Evolutionary conservation across 2,113 vertebrate genomes (phyloP), one percentile per base, ranked within the genome.

Genomic region (Leucosticte australis): DNA sequence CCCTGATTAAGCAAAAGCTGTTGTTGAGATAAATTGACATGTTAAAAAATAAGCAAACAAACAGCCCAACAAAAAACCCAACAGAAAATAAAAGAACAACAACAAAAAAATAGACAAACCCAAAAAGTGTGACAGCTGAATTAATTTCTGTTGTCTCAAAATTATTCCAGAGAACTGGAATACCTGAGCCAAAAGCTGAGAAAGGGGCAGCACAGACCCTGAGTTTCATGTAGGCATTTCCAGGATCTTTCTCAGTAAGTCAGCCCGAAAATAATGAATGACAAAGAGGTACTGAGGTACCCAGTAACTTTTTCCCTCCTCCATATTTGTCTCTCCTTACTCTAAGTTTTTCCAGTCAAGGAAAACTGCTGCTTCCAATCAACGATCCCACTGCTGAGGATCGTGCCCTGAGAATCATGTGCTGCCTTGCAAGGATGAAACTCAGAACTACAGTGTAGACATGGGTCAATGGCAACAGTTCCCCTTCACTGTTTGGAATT

Each of bases 381-480:
- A 42, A 42, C 15, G 14, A 42, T 42, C 41, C 33, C 39, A 24
- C 28, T 14, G 6, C 44, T 64, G n/a, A 53, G 9, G 33, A 64
- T 27, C 31, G 23, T 7, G 1, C 22, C 33, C 16, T 10, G 7
- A 55, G 20, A 90, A 35, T 12, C 37, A 35, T 1, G 5, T 20
- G 27, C 15, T 49, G 7, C 31, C 33, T 69, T 11, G 7, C 26
- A 49, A 44, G 24, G 60, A 59, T 0, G 0, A 69, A 65, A 33
- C 14, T n/a, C 28, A 78, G 31, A 71, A 65, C 26, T 47, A 31
- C 77, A 62, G 23, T 0, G 1, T 12, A 55, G n/a, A 26, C 30
- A 10, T 2, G 1, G 7, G 11, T 62, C 62, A 71, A 44, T 21
- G 57, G n/a, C 56, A 92, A 17, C 0, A 1, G 69, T 37, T 41